phyloP scores from a whole-genome alignment of 2,888 invertebrate genomes.

The Arctia plantaginis region DNA sequence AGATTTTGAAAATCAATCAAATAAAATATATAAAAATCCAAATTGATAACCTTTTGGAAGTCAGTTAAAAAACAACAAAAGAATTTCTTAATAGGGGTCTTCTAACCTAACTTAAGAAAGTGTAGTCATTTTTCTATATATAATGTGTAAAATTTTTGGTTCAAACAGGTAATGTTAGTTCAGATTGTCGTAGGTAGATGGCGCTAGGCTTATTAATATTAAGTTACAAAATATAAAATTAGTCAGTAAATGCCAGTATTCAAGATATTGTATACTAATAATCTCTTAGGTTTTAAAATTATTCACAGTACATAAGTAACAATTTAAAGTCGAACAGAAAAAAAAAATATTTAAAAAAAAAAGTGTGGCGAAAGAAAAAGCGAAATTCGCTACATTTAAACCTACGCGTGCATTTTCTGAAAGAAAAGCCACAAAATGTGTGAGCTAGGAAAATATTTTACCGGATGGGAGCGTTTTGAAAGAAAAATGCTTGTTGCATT shows the following conservation, averaged over 20 bases:
- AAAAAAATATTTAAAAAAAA: background rate
- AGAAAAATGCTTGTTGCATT: conserved; percentile 61
- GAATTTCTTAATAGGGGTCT: too few species aligned
- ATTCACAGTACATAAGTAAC: background rate
- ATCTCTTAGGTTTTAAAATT: too few species aligned
- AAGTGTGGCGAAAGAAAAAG: conserved; percentile 1
- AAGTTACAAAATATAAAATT: background rate
- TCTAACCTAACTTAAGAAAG: too few species aligned
- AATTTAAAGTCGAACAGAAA: background rate
- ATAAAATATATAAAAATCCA: too few species aligned
- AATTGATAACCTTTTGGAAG: too few species aligned
- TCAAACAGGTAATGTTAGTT: background rate
- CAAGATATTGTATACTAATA: too few species aligned
- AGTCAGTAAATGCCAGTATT: too few species aligned
- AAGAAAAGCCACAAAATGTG: conserved; percentile 54
- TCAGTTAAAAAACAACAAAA: too few species aligned
- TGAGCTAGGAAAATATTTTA: conserved; percentile 50
- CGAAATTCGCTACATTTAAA: conserved; percentile 37
- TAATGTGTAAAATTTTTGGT: background rate
- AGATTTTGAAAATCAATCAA: too few species aligned
- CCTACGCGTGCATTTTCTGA: conserved; percentile 40
- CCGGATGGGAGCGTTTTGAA: conserved; percentile 55
- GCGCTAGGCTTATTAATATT: background rate
- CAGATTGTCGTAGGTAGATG: background rate
- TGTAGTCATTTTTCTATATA: too few species aligned